Evolutionary conservation across 2,113 vertebrate species (phyloP).

Genomic region (Eretmochelys imbricata): DNA sequence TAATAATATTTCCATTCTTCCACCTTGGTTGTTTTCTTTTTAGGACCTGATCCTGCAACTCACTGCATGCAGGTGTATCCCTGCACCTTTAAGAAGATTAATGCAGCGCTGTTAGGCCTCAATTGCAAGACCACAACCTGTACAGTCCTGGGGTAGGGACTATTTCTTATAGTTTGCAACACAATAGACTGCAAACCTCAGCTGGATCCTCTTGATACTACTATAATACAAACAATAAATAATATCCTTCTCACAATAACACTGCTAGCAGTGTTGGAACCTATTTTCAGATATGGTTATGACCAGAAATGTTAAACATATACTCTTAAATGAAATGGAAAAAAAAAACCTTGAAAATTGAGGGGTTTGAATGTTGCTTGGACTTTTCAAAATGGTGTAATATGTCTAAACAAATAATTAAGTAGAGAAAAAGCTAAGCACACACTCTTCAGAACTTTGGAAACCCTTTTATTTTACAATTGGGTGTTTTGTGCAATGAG

Average conservation of each 20-base stretch:
- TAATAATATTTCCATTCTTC: not conserved
- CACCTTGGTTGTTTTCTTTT: not conserved
- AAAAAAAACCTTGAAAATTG: not conserved
- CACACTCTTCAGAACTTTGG: not conserved
- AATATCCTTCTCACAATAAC: not conserved
- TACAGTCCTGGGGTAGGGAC: rapidly evolving
- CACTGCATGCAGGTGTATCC: not conserved
- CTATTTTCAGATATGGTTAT: not conserved
- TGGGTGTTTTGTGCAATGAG: not conserved
- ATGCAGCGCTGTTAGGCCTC: not conserved
- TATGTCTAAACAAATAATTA: too few relatives aligned
- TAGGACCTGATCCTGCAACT: not conserved
- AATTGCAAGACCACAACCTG: not conserved
- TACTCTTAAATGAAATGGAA: not conserved
- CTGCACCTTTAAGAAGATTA: not conserved
- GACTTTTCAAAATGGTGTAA: too few relatives aligned
- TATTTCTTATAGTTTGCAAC: not conserved
- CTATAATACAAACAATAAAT: too few relatives aligned
- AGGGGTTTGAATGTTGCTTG: not conserved
- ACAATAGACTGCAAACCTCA: too few relatives aligned
- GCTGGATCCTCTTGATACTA: too few relatives aligned
- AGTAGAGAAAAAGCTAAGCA: not conserved
- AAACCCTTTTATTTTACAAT: not conserved
- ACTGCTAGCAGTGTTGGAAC: not conserved
- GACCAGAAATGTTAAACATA: not conserved